Base-by-base conservation (phyloP, 1,140 invertebrate species). In the Bombus picipes region DNA sequence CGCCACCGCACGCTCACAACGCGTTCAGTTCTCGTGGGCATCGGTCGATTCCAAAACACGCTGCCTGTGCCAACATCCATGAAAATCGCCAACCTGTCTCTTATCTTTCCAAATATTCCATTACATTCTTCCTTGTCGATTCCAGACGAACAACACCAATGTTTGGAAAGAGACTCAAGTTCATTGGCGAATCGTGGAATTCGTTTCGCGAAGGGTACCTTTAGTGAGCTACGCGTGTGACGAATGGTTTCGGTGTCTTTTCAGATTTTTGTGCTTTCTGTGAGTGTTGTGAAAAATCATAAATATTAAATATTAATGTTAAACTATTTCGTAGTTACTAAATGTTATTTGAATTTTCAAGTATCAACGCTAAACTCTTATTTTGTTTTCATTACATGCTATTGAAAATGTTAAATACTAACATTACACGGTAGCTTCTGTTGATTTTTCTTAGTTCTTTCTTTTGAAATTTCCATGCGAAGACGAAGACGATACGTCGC, bases 21-120 rank as follows among this genome's bases (percentile, higher is more conserved):
- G 80, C 85, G 85, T 75, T 80, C 47, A 39, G 43, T 82, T 68
- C 78, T 59, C 84, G 79, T 37, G 79, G 59, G 34, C 68, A 47
- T 28, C 84, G 72, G 79, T 83, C 72, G 72, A 57, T 41, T n/a
- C 13, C 41, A 8, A 81, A 74, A 66, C 5, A 3, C 34, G 22
- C 47, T 53, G 47, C 18, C 47, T 8, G 18, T 0, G 15, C 4
- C 3, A 2, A 0, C 2, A 68, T 18, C 62, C 18, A 10, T 28
- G 73, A 77, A 62, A 77, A 59, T 28, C 8, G 28, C 3, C 0
- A 39, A 15, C 41, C 13, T 37, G 37, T 28, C n/a, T n/a, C 8
- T 22, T 41, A 10, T 78, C 28, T 10, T 57, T 41, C 4, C 1
- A 39, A 77, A 62, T 47, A 74, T 47, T 10, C 10, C 41, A 8